Percentiles rank a stretch among this genome's conserved stretches.
phyloP scores from a whole-genome alignment of 2,113 vertebrate genomes.

The Limnothrissa miodon region DNA sequence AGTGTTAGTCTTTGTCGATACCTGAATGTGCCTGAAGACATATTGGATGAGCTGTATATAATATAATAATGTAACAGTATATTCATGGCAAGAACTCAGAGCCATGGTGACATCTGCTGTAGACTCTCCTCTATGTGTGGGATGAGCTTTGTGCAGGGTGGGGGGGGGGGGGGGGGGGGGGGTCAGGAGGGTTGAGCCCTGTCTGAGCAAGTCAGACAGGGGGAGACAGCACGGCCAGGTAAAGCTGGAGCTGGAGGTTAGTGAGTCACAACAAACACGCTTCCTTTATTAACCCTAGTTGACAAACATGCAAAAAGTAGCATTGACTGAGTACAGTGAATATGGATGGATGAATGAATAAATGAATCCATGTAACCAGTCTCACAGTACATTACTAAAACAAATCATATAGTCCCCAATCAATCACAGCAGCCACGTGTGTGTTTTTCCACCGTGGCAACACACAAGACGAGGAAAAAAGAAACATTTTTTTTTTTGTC shows the following conservation, averaged over 20 bases:
- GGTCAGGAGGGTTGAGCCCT: not conserved
- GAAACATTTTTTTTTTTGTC: not conserved
- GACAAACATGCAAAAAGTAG: not conserved
- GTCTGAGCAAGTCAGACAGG: not conserved
- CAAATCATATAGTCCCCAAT: not conserved
- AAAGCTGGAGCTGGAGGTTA: not conserved
- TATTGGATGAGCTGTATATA: not conserved
- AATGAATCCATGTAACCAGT: not conserved
- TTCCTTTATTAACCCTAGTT: no score
- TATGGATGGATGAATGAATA: not conserved
- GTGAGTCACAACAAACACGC: not conserved
- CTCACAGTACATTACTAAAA: not conserved
- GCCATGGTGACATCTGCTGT: not conserved
- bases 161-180: no score
- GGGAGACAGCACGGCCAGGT: not conserved
- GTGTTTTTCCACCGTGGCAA: not conserved
- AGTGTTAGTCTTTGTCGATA: not conserved
- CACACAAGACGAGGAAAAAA: not conserved
- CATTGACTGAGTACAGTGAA: no score
- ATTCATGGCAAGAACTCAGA: not conserved
- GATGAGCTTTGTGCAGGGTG: conserved; percentile 8
- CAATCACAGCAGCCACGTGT: not conserved
- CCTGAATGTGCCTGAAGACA: not conserved
- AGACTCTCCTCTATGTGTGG: not conserved
- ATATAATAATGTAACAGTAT: not conserved